These are phyloP conservation scores for Cisticola juncidis DNA, from an alignment of 2,113 vertebrate genomes.

Conservation along the genomic window DNA sequence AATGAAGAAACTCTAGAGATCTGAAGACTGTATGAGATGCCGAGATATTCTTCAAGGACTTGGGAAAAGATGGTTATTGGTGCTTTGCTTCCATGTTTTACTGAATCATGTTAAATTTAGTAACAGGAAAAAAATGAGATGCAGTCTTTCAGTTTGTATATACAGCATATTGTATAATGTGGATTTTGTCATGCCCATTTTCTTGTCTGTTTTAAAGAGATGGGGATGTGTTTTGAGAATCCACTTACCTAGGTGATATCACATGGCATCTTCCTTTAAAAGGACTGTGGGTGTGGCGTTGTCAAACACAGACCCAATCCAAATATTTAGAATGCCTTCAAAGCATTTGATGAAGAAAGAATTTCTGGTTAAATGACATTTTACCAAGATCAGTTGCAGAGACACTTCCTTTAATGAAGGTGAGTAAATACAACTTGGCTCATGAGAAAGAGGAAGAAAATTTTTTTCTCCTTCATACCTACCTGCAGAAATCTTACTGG, in stretches of 20 bases:
- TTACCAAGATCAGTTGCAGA: not conserved
- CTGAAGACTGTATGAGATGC: conserved; percentile 56
- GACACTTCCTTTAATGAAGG: conserved; percentile 1
- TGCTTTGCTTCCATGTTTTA: conserved; percentile 63
- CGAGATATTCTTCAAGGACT: conserved; percentile 37
- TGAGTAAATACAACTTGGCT: conserved; percentile 16
- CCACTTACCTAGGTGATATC: not conserved
- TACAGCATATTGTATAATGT: conserved; percentile 34
- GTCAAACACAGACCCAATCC: not conserved
- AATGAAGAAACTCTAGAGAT: conserved; percentile 90
- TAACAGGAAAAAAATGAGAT: conserved; percentile 14
- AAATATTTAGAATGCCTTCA: not conserved
- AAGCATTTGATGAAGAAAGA: conserved; percentile 10
- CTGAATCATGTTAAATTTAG: conserved; percentile 24
- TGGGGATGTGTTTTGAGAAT: conserved; percentile 48
- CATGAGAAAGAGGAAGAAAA: not conserved
- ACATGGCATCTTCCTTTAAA: conserved; percentile 2
- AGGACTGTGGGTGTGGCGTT: conserved; percentile 7
- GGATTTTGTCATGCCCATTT: conserved; percentile 46
- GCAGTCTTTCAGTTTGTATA: conserved; percentile 48
- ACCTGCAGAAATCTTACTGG: not conserved
- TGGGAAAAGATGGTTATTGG: conserved; percentile 35
- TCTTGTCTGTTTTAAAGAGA: conserved; percentile 40
- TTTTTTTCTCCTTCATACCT: not conserved
- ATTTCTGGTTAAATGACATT: not conserved